A percentile compares a stretch with the other conserved stretches of the same genome.
Conservation (phyloP, 2,888 invertebrate species). For the Eristalis tenax region DNA sequence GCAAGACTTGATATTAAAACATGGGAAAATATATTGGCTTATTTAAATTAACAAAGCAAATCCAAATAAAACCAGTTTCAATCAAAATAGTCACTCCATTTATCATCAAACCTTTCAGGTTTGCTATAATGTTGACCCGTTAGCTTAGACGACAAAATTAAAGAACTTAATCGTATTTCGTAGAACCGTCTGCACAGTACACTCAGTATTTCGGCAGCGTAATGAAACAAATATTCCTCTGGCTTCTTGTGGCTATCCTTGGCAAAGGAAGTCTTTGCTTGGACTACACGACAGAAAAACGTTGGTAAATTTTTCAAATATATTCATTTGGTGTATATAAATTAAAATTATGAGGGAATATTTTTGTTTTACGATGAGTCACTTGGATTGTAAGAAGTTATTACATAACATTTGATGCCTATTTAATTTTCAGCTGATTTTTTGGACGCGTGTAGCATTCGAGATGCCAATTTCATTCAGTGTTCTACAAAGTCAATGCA, state of each 20-base stretch:
- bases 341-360: neutral
- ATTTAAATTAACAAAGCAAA: neutral
- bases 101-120: slow-evolving; percentile 20
- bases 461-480: slow-evolving; percentile 49
- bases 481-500: slow-evolving; percentile 68
- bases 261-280: neutral
- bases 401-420: neutral
- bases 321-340: neutral
- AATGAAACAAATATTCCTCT: neutral
- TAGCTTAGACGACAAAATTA: slow-evolving; percentile 7
- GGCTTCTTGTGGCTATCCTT: neutral
- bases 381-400: slow-evolving; percentile 38
- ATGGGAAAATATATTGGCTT: neutral
- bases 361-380: neutral
- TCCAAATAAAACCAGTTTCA: slow-evolving; percentile 39
- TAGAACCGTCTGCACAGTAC: slow-evolving; percentile 16
- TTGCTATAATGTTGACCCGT: slow-evolving; percentile 22
- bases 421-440: slow-evolving; percentile 62
- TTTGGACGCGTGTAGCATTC: slow-evolving; percentile 59
- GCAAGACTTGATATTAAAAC: neutral
- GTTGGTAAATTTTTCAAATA: neutral
- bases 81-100: neutral
- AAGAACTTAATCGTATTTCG: slow-evolving; percentile 26
- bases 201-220: neutral
- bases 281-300: neutral